A percentile compares a stretch with the other conserved stretches of the same genome.
phyloP scores from a whole-genome alignment of 2,113 vertebrate species.

The Pteruthius melanotis region DNA sequence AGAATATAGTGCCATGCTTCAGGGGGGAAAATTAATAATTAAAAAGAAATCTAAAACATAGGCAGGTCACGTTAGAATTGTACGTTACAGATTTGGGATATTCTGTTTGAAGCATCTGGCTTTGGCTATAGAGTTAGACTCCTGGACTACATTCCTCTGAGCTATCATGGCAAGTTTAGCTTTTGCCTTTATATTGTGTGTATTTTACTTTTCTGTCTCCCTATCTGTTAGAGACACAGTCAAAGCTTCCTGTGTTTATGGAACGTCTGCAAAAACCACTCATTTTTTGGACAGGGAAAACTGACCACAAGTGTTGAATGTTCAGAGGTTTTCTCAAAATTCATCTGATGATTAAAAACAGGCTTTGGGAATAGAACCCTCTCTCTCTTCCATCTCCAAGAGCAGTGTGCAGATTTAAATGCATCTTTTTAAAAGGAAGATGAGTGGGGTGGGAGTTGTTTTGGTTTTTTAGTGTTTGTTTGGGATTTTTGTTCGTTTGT shows the following conservation, averaged over 20 bases:
- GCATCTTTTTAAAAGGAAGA: not conserved
- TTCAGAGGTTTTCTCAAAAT: conserved; percentile 37
- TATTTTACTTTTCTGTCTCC: conserved; percentile 12
- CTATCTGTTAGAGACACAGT: conserved; percentile 57
- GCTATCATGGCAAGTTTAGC: not conserved
- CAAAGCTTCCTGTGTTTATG: conserved; percentile 65
- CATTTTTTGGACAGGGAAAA: not conserved
- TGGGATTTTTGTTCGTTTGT: not conserved
- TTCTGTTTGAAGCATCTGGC: not conserved
- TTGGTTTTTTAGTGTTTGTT: not conserved
- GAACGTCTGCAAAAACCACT: conserved; percentile 67
- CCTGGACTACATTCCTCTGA: not conserved
- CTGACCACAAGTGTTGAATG: conserved; percentile 23
- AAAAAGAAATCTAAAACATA: not conserved
- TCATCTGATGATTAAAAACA: conserved; percentile 45
- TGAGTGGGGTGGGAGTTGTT: not conserved
- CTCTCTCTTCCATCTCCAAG: not conserved
- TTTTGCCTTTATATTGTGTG: not conserved
- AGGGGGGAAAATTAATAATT: not conserved
- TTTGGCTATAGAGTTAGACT: not conserved
- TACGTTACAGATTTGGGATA: not conserved
- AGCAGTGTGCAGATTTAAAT: not conserved
- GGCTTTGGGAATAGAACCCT: not conserved
- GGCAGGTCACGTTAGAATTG: not conserved
- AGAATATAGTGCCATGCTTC: not conserved